phyloP scores from a whole-genome alignment of 1,140 invertebrate genomes.

The Cherax destructor region DNA sequence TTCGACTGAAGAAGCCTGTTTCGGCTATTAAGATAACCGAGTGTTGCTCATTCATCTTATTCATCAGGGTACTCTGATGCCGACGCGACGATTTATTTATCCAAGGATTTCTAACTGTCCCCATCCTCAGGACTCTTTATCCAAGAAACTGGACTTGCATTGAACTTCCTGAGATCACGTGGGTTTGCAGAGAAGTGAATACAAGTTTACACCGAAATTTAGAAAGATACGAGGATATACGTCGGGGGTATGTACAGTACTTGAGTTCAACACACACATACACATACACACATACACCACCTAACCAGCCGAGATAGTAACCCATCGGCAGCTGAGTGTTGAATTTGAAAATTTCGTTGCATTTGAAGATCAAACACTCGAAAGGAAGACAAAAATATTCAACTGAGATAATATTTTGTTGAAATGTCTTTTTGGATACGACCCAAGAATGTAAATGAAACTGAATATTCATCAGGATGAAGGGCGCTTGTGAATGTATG shows the following conservation, averaged over 20 bases:
- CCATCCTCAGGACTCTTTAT: no score
- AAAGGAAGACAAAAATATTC: constrained; percentile 18
- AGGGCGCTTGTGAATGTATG: constrained; percentile 30
- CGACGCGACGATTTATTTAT: no score
- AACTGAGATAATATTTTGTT: constrained; percentile 26
- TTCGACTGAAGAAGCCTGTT: no score
- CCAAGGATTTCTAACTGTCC: no score
- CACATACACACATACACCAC: not conserved
- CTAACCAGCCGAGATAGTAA: constrained; percentile 10
- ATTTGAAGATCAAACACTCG: constrained; percentile 38
- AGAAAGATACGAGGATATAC: not conserved
- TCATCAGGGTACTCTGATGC: no score
- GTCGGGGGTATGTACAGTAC: not conserved
- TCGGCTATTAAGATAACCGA: no score
- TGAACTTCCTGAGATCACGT: not conserved
- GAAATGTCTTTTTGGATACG: constrained; percentile 36
- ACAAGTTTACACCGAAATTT: constrained; percentile 17
- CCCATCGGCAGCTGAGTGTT: constrained; percentile 2
- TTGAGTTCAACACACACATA: constrained; percentile 12
- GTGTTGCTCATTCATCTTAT: no score
- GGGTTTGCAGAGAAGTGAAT: not conserved
- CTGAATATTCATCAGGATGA: constrained; percentile 53
- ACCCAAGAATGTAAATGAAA: constrained; percentile 49
- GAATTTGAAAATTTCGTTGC: constrained; percentile 26
- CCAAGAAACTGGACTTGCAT: no score